phyloP scores from a whole-genome alignment of 2,797 vertebrate genomes.

The Myotis vivesi region DNA sequence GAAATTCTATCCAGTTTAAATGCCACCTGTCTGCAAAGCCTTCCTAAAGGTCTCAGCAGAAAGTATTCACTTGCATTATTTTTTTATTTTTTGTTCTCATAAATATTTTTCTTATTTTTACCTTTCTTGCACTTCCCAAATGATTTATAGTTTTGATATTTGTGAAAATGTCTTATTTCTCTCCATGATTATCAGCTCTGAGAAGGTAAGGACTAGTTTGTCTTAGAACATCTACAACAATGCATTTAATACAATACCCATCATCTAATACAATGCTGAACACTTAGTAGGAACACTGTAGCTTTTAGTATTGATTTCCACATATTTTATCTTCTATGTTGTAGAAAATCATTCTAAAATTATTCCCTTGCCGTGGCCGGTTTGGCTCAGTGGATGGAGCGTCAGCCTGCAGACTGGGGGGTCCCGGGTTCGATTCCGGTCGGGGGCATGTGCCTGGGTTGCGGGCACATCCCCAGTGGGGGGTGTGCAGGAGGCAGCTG shows the following conservation, averaged over 20 bases:
- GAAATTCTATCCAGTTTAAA: conserved; percentile 54
- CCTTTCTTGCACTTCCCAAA: conserved; percentile 43
- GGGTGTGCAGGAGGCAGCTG: no score
- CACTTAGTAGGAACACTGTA: not conserved
- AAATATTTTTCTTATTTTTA: conserved; percentile 54
- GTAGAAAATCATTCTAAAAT: conserved; percentile 50
- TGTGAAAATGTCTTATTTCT: conserved; percentile 59
- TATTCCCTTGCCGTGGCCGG: no score
- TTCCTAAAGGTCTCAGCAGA: conserved; percentile 51
- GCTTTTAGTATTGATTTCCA: not conserved
- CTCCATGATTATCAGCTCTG: not conserved
- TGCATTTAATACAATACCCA: not conserved
- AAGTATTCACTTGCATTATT: conserved; percentile 32
- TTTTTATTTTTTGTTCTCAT: conserved; percentile 61
- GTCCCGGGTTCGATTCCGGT: no score
- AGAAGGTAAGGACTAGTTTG: not conserved
- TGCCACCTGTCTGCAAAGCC: conserved; percentile 28
- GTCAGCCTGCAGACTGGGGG: no score
- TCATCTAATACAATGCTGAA: not conserved
- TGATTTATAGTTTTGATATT: conserved; percentile 62
- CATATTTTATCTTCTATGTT: not conserved
- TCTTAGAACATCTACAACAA: not conserved
- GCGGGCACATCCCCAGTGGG: no score
- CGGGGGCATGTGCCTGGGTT: no score
- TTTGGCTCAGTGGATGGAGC: no score